Conservation (phyloP, 2,888 invertebrate species). For the Lithosia quadra region DNA sequence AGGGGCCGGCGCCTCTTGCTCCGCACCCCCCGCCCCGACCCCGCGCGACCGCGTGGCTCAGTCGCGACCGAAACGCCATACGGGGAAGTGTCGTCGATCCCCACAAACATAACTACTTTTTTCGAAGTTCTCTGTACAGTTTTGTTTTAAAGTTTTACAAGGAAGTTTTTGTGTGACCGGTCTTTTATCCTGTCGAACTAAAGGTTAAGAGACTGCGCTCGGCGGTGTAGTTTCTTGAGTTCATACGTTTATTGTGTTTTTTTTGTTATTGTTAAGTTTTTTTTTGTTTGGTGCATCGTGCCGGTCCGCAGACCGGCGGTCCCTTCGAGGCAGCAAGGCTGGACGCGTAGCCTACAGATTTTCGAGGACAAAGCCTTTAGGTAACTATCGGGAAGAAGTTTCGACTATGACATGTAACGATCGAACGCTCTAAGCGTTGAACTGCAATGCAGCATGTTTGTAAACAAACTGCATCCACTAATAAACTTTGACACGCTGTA, state of each 20-base stretch:
- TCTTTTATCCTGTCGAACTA: constrained; percentile 73
- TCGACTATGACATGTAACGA: constrained; percentile 48
- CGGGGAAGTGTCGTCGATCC: constrained; percentile 83
- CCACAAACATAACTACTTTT: constrained; percentile 81
- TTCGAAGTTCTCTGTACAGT: constrained; percentile 84
- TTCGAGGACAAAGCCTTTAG: constrained; percentile 84
- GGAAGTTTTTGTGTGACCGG: constrained; percentile 80
- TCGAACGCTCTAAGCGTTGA: constrained; percentile 52
- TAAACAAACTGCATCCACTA: constrained; percentile 62
- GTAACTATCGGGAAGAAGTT: constrained; percentile 74
- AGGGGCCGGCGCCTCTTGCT: constrained; percentile 65
- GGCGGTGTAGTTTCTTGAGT: constrained; percentile 79
- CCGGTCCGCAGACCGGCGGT: constrained; percentile 82
- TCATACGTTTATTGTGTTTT: constrained; percentile 83
- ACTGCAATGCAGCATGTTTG: constrained; percentile 64
- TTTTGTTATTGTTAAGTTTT: constrained; percentile 86
- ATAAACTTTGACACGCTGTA: constrained; percentile 50
- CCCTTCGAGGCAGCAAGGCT: constrained; percentile 79
- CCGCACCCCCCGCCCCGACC: constrained; percentile 59
- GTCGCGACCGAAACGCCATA: constrained; percentile 81
- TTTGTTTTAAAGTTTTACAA: constrained; percentile 84
- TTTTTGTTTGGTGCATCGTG: constrained; percentile 86
- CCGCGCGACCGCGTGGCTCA: constrained; percentile 83
- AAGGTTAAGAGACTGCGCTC: constrained; percentile 74
- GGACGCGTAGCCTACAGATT: constrained; percentile 78